Base-by-base conservation (phyloP, 1,140 invertebrate species). In the Stratiolaelaps scimitus region DNA sequence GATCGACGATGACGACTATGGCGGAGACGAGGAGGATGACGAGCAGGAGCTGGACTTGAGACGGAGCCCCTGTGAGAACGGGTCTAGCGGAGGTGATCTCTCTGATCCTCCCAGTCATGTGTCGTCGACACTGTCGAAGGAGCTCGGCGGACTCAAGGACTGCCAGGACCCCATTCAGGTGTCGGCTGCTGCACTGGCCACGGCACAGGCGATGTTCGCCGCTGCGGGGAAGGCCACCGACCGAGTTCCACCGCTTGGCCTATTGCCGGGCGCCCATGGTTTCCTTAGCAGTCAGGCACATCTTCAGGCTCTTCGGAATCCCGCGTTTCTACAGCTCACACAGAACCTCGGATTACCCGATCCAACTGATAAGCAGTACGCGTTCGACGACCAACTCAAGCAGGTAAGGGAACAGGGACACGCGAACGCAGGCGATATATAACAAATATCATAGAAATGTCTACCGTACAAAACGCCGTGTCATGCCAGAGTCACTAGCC, bases 261-360 rank as follows among this genome's bases (percentile, higher is more conserved):
- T 60, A 15, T 60, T 60, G 23, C 53, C 53, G 20, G 53, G 53
- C 17, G 53, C 53, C 34, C 53, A 60, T 34, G 53, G 53, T 23
- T 60, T 60, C 23, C 53, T 60, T 23, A 60, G 26, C 23, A 34
- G 26, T 29, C 53, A 17, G 23, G 53, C 53, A 29, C 53, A 60
- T 26, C 23, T 60, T 1, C 53, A 60, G 53, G 53, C 53, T 17
- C 53, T 60, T 34, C 53, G 53, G 15, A 60, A 60, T 34, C 53
- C 53, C 17, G 53, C 53, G 15, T 60, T 60, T 34, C 53, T 60
- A 17, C 53, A 60, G 23, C 53, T 60, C 23, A 60, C 53, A 26
- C 53, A 60, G 53, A 60, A 60, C 10, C 53, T 60, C 23, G 53
- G 53, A 60, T 34, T 60, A 15, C 53, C 53, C 53, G 53, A 60